Base-by-base conservation (phyloP, 1,140 invertebrate species). In the Macrobrachium rosenbergii region DNA sequence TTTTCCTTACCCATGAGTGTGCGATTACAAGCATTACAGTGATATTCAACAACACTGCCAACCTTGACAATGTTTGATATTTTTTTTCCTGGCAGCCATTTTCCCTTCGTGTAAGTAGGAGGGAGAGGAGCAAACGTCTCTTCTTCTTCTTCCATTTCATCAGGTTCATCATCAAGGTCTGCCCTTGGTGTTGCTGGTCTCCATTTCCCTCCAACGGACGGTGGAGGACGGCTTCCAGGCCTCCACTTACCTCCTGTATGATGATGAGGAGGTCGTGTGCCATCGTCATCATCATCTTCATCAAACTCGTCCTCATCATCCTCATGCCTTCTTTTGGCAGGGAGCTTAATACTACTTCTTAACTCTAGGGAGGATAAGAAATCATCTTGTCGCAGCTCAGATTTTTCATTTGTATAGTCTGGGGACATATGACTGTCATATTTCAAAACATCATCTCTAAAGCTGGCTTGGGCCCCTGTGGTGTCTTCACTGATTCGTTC, bases 211-310 rank as follows among this genome's bases (percentile, higher is more conserved):
- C 86, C 86, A 5, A 82, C 80, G 45, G 79, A 88, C 6, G 81
- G 81, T 43, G 86, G 86, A 19, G 86, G 86, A 82, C 80, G 79
- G 59, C 79, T 82, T 2, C 86, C 86, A 17, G 86, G 86, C 43
- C 80, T 87, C 86, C 86, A 87, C 28, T 87, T 87, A n/a, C 86
- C 86, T 58, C 86, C 86, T 58, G 86, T 87, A 72, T 87, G 86
- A 59, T 87, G 79, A 60, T 72, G 79, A 14, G 86, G 86, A 77
- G 86, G 86, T 76, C 86, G 43, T 19, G 69, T 82, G 14, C 52
- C 52, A 52, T 87, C 79, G 12, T 82, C 80, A 43, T 87, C 86
- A 17, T 87, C 86, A 77, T 87, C 86, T 43, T 87, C 86, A 67
- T 87, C 86, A 64, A 67, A 64, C 21, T 87, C 86, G 11, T 87